A percentile compares a stretch with the other conserved stretches of the same genome.
These are phyloP conservation scores for Argya squamiceps DNA, from an alignment of 2,797 vertebrate genomes.

Conservation along the genomic window DNA sequence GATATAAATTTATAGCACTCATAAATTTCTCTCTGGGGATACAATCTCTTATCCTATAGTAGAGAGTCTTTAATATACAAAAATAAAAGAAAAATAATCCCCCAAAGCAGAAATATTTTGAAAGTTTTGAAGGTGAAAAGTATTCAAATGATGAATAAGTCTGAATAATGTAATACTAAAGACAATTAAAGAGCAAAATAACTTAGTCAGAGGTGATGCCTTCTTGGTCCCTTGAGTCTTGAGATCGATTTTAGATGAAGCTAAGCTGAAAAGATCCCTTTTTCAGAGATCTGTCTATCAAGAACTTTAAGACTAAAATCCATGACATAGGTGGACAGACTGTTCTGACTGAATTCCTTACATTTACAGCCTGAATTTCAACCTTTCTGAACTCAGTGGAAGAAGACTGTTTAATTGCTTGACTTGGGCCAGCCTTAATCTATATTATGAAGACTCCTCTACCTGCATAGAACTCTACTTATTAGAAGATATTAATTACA, in stretches of 20 bases:
- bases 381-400: not conserved
- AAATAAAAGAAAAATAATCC: not conserved
- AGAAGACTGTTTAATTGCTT: not conserved
- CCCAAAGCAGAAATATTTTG: not conserved
- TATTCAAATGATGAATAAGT: not conserved
- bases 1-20: not conserved
- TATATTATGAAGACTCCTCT: not conserved
- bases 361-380: not conserved
- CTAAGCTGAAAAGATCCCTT: not conserved
- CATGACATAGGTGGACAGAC: not conserved
- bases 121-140: not conserved
- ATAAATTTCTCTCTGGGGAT: not conserved
- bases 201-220: not conserved
- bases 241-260: not conserved
- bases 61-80: not conserved
- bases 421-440: accelerated
- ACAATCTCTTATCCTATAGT: not conserved
- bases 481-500: not conserved
- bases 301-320: not conserved
- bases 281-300: not conserved
- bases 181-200: not conserved
- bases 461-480: not conserved
- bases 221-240: not conserved
- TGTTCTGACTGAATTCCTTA: not conserved
- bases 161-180: not conserved